phyloP scores from a whole-genome alignment of 2,113 vertebrate species.

The Arothron firmamentum region DNA sequence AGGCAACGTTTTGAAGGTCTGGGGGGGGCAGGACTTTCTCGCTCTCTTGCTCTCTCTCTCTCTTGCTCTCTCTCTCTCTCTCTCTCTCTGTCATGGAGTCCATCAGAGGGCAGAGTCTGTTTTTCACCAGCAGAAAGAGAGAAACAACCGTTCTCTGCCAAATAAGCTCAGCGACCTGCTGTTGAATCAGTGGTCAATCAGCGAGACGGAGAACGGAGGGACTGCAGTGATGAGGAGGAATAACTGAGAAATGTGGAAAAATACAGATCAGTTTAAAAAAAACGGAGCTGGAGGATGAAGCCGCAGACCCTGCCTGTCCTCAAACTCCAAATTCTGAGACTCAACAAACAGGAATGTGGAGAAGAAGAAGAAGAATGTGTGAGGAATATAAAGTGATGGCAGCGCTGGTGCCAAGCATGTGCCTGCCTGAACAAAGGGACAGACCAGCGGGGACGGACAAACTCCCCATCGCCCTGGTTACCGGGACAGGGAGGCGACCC shows the following conservation, averaged over 20 bases:
- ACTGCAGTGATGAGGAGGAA: constrained; percentile 2
- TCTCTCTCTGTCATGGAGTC: constrained; percentile 67
- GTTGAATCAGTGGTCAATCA: constrained; percentile 72
- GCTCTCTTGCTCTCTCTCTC: constrained; percentile 56
- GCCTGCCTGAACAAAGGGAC: constrained; percentile 23
- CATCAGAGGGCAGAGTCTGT: constrained; percentile 64
- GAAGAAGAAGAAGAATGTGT: constrained; percentile 6
- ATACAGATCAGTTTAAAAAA: background rate
- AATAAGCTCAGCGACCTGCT: constrained; percentile 68
- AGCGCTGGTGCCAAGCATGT: constrained; percentile 31
- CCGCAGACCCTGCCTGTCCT: background rate
- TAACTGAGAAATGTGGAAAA: background rate
- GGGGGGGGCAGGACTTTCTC: constrained; percentile 46
- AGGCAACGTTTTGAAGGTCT: constrained; percentile 48
- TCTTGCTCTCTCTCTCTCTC: constrained; percentile 65
- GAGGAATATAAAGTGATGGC: constrained; percentile 2
- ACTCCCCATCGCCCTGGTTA: constrained; percentile 17
- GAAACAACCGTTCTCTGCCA: constrained; percentile 73
- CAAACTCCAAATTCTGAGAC: background rate
- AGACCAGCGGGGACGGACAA: constrained; percentile 28
- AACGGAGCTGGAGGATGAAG: background rate
- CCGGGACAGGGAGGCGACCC: constrained; percentile 1
- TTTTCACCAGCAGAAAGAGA: constrained; percentile 56
- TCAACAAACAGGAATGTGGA: background rate
- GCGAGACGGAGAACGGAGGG: constrained; percentile 16